Evolutionary conservation across 2,888 invertebrate genomes (phyloP), one percentile per base, ranked within the genome.

Genomic region (Loripinus fragilis): DNA sequence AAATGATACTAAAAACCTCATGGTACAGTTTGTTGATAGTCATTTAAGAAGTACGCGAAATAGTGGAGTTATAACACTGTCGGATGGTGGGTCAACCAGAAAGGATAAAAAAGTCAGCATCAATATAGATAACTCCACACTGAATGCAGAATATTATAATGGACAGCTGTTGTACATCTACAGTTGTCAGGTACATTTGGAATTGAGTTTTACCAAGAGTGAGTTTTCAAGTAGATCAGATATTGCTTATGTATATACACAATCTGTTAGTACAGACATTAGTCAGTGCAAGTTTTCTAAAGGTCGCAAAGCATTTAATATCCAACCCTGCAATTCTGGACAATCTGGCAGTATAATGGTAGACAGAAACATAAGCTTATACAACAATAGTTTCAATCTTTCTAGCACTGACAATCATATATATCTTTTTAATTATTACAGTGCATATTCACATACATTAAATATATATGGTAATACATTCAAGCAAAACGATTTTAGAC

Each of bases 261-360:
- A 23, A 5, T 52, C 52, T 8, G 23, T 28, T 3, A 52, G 3
- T 7, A 20, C n/a, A 2, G 52, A 52, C n/a, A n/a, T 52, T 5
- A 12, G 25, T 52, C 52, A 52, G 1, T 28, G 28, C 25, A 10
- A 52, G 52, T 52, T 52, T 25, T n/a, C n/a, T 2, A 28, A 23
- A 25, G 52, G 52, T n/a, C n/a, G 12, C 17, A 42, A 28, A 17
- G 2, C 55, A 15, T 67, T 76, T 2, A 25, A 0, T 23, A 25
- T 76, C 25, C 41, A 50, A n/a, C 72, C 72, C 10, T 76, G 72
- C 50, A 50, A 30, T 35, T n/a, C n/a, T n/a, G 10, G 52, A 71
- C 20, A 15, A 33, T 28, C 38, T 41, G 23, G 66, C 41, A 41
- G 25, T 25, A 10, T 25, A 23, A 28, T 8, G 1, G 2, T 5